A percentile compares a stretch with the other conserved stretches of the same genome.
Conservation (phyloP, 1,140 invertebrate genomes). For the Oscheius sp. region DNA sequence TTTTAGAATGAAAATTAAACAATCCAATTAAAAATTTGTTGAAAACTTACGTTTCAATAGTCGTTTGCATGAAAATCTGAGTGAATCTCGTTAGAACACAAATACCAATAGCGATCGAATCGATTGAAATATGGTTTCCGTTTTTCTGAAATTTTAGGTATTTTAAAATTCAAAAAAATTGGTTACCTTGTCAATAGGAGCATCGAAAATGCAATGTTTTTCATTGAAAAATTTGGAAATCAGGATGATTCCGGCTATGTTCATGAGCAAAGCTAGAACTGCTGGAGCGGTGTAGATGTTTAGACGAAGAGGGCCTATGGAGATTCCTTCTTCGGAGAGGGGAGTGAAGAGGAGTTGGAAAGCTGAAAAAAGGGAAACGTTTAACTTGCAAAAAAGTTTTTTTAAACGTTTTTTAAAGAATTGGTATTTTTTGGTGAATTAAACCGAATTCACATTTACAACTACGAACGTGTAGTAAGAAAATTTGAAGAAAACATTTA, state of each 20-base stretch:
- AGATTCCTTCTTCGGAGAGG: conserved; percentile 16
- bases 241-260: conserved; percentile 29
- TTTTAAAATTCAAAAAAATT: neutral
- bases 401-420: too few species aligned
- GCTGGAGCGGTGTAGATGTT: conserved; percentile 35
- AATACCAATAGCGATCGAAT: conserved; percentile 32
- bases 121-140: neutral
- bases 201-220: conserved; percentile 15
- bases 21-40: too few species aligned
- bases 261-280: conserved; percentile 25
- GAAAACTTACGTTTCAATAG: conserved; percentile 29
- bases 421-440: too few species aligned
- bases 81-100: conserved; percentile 37
- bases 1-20: too few species aligned
- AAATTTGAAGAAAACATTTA: too few species aligned
- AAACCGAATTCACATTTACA: too few species aligned
- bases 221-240: conserved; percentile 33
- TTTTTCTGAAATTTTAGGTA: neutral
- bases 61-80: conserved; percentile 36
- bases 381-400: too few species aligned
- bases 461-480: too few species aligned
- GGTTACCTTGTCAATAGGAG: neutral
- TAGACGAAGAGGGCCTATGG: neutral
- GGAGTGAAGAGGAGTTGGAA: conserved; percentile 34
- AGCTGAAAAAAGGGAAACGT: conserved; percentile 8